Evolutionary conservation across 2,797 vertebrate genomes (phyloP), one percentile per base, ranked within the genome.

Genomic region (Cryptoblepharus egeriae): DNA sequence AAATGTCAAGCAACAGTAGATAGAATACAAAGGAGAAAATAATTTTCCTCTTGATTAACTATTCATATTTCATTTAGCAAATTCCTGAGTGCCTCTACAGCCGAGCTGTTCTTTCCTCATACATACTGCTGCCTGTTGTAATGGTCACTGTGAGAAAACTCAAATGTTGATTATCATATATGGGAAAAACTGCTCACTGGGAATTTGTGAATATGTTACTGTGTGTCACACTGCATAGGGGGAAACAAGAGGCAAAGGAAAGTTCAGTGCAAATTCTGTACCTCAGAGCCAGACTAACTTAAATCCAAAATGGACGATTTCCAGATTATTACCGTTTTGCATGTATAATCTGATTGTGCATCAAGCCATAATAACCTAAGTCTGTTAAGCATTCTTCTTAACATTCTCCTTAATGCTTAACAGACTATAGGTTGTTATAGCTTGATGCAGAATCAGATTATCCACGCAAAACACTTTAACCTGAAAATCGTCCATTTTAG

Each of bases 1-100:
- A 65, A 82, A 85, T 39, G 87, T 60, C 64, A 85, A 80, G 9
- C 37, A 75, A 64, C 3, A 3, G 32, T 3, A 76, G 37, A 1
- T 77, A 71, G 57, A 73, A 15, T 61, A 69, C 0, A 0, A 87
- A 69, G 80, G 24, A 71, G 22, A 75, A 89, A 81, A 3, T 35
- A 89, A 77, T 0, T 60, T 76, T 0, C 2, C 24, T 57, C 5
- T 75, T 49, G 67, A 76, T 79, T 77, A 65, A 11, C 6, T 83
- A 0, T 61, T 78, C 68, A 67, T 10, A 2, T 28, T 64, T 55
- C 42, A 52, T 67, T 12, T 58, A n/a, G 77, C 32, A 57, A 45
- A 75, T 1, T 3, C 32, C 37, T 30, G 10, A 37, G 78, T 81
- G 3, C 70, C 49, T 18, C 22, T 8, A 68, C 64, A 1, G 0